Conservation (phyloP, 2,888 invertebrate genomes). For the Leistus spinibarbis region DNA sequence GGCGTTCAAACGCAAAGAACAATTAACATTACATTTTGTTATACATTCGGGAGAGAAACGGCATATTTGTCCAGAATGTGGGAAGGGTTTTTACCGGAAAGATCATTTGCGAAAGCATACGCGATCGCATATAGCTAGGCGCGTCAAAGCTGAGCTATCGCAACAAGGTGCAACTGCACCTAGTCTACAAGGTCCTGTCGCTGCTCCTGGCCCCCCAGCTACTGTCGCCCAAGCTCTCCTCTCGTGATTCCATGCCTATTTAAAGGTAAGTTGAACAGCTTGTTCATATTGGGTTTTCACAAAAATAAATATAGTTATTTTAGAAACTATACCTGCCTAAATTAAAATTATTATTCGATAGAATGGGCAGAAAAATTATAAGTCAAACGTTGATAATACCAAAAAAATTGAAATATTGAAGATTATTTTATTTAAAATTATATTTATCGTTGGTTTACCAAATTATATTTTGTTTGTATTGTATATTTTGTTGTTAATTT, state of each 20-base stretch:
- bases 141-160: constrained; percentile 83
- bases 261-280: constrained; percentile 16
- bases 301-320: background rate
- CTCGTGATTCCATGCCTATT: constrained; percentile 31
- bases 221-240: constrained; percentile 29
- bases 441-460: background rate
- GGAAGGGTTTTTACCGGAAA: constrained; percentile 88
- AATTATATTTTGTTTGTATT: background rate
- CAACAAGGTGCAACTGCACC: constrained; percentile 61
- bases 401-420: background rate
- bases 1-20: constrained; percentile 88
- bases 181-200: constrained; percentile 55
- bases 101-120: constrained; percentile 87
- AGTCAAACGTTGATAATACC: background rate
- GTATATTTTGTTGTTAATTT: constrained; percentile 13
- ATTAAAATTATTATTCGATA: background rate
- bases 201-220: constrained; percentile 52
- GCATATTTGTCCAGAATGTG: constrained; percentile 85
- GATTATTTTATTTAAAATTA: background rate
- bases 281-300: constrained; percentile 25
- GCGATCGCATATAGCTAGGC: constrained; percentile 81
- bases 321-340: constrained; percentile 1
- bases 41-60: constrained; percentile 90
- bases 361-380: background rate
- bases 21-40: constrained; percentile 85